phyloP scores from a whole-genome alignment of 2,888 invertebrate genomes.

The Phengaris alcon region DNA sequence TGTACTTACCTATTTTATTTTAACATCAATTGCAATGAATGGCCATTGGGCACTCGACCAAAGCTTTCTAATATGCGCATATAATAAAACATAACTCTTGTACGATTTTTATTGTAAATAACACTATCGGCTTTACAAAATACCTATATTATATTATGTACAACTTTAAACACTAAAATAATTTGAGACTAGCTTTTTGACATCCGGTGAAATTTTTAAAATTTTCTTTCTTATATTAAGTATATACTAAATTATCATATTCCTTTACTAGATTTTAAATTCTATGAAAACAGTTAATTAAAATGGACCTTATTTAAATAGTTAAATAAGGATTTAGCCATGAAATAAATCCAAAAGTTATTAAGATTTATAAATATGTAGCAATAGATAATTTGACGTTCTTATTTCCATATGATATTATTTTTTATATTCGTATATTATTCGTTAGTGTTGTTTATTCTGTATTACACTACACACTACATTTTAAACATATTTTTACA shows the following conservation, averaged over 20 bases:
- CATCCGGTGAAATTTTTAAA: constrained; percentile 51
- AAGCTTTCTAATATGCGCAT: constrained; percentile 1
- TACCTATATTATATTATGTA: background rate
- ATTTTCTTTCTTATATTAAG: background rate
- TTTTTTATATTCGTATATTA: background rate
- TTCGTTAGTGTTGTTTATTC: constrained; percentile 15
- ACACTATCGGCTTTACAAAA: background rate
- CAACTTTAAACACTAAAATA: constrained; percentile 30
- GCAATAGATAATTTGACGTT: background rate
- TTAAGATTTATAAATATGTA: background rate
- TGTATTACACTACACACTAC: background rate
- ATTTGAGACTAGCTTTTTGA: constrained; percentile 76
- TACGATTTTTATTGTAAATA: background rate
- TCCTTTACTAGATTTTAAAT: constrained; percentile 65
- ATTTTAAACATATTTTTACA: background rate
- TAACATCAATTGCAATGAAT: background rate
- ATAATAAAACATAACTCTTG: background rate
- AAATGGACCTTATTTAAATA: background rate
- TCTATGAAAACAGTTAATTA: background rate
- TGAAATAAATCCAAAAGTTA: background rate
- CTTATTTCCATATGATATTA: no score
- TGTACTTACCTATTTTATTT: background rate
- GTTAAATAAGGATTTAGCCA: no score
- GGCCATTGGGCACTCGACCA: constrained; percentile 23
- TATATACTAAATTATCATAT: constrained; percentile 53